Percentiles rank a stretch among this genome's conserved stretches.
phyloP scores from a whole-genome alignment of 2,888 invertebrate genomes.

The Blomia tropicalis region DNA sequence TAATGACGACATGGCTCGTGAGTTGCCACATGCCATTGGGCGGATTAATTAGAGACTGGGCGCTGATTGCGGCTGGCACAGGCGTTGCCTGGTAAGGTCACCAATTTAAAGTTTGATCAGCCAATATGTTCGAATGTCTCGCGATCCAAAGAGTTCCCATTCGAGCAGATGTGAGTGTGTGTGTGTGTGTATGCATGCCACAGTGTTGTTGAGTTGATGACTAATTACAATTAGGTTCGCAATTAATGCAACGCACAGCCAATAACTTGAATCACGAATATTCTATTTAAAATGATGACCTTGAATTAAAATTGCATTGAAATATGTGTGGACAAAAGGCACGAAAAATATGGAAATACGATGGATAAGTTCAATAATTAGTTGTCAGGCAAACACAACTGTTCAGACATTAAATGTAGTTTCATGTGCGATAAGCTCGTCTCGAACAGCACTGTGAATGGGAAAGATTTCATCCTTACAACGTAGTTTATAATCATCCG shows the following conservation, averaged over 20 bases:
- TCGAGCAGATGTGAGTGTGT: too few species aligned
- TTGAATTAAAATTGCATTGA: conserved; percentile 11
- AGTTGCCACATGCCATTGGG: too few species aligned
- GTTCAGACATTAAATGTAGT: too few species aligned
- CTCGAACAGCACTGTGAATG: background rate
- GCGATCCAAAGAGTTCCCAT: too few species aligned
- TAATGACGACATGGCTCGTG: too few species aligned
- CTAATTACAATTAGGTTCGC: conserved; percentile 4
- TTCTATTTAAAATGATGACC: background rate
- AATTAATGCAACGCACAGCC: background rate
- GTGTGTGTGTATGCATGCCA: too few species aligned
- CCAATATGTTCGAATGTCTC: too few species aligned
- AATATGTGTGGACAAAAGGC: background rate
- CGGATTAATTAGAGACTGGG: conserved; percentile 3
- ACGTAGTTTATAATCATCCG: conserved; percentile 20
- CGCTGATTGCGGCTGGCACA: background rate
- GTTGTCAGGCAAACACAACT: too few species aligned
- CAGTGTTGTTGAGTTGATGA: too few species aligned
- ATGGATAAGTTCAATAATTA: too few species aligned
- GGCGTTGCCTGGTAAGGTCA: conserved; percentile 7
- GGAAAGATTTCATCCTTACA: conserved; percentile 1
- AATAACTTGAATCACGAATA: conserved; percentile 1
- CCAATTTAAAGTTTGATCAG: background rate
- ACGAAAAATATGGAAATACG: background rate
- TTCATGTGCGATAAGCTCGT: background rate